Percentiles rank a stretch among this genome's conserved stretches.
Evolutionary conservation across 92 coral and sea anemone genomes (phyloP).

Genomic region (Actinernus sp.): DNA sequence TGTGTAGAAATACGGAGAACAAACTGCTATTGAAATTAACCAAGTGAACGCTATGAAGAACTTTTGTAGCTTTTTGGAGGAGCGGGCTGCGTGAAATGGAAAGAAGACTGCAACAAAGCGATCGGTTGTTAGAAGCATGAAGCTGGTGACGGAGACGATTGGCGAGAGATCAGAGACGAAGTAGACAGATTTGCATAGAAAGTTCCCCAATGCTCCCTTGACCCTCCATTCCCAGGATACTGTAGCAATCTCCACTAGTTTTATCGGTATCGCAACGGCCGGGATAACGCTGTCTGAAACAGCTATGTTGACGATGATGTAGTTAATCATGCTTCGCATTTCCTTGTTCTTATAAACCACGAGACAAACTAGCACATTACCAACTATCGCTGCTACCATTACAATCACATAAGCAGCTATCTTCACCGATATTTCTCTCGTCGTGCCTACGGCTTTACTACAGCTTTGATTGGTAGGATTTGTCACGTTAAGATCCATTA

Average conservation of each 20-base stretch:
- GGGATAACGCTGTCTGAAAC: constrained; percentile 24
- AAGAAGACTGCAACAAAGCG: constrained; percentile 21
- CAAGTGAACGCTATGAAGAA: constrained; percentile 19
- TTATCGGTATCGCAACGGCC: neutral
- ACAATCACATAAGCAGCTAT: constrained; percentile 4
- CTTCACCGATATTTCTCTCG: neutral
- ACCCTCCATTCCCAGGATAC: constrained; percentile 12
- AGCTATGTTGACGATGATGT: constrained; percentile 25
- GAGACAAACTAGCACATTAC: constrained; percentile 15
- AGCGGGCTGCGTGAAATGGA: constrained; percentile 22
- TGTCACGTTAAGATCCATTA: no score
- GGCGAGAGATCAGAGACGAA: constrained; percentile 21
- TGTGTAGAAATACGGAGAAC: constrained; percentile 23
- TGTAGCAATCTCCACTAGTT: neutral
- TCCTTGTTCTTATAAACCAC: constrained; percentile 25
- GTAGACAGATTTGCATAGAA: constrained; percentile 25
- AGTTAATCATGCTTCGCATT: constrained; percentile 15
- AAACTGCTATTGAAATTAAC: constrained; percentile 6
- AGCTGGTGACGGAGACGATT: constrained; percentile 16
- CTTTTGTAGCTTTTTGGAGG: neutral
- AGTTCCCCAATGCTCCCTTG: constrained; percentile 13
- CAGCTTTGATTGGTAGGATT: no score
- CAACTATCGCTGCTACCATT: constrained; percentile 5
- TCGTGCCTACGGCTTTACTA: no score
- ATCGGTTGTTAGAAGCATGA: constrained; percentile 1